Conservation (phyloP, 2,113 vertebrate species). For the Lutjanus erythropterus region DNA sequence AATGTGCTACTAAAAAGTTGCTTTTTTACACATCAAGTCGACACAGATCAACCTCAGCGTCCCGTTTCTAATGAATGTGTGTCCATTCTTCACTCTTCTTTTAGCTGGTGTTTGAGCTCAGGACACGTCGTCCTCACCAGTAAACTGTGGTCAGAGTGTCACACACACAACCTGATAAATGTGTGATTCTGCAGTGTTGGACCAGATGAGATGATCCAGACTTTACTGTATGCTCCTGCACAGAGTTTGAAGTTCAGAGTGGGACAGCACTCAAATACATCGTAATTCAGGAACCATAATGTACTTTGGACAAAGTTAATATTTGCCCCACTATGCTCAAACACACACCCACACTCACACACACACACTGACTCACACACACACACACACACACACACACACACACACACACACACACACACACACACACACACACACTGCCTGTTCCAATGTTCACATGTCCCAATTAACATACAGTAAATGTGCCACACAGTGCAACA, state of each 20-base stretch:
- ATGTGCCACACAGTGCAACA: not conserved
- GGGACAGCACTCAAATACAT: slow-evolving; percentile 8
- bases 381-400: slow-evolving; percentile 14
- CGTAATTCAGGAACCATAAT: slow-evolving; percentile 31
- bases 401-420: slow-evolving; percentile 6
- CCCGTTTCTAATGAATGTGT: not conserved
- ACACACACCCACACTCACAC: slow-evolving; percentile 45
- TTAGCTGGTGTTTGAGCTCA: not conserved
- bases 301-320: slow-evolving; percentile 75
- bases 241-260: slow-evolving; percentile 49
- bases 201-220: not conserved
- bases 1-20: too few relatives aligned
- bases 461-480: slow-evolving; percentile 9
- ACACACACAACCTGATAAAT: not conserved
- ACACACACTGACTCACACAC: slow-evolving; percentile 15
- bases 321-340: slow-evolving; percentile 58
- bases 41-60: too few relatives aligned
- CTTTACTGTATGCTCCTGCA: not conserved
- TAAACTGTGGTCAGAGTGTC: not conserved
- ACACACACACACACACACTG: too few relatives aligned
- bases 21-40: too few relatives aligned
- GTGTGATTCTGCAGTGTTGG: not conserved
- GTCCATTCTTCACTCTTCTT: not conserved
- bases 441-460: slow-evolving; percentile 14
- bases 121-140: not conserved